Percentiles rank a stretch among this genome's conserved stretches.
Conservation (phyloP, 2,888 invertebrate genomes). For the Platycheirus rosarum region DNA sequence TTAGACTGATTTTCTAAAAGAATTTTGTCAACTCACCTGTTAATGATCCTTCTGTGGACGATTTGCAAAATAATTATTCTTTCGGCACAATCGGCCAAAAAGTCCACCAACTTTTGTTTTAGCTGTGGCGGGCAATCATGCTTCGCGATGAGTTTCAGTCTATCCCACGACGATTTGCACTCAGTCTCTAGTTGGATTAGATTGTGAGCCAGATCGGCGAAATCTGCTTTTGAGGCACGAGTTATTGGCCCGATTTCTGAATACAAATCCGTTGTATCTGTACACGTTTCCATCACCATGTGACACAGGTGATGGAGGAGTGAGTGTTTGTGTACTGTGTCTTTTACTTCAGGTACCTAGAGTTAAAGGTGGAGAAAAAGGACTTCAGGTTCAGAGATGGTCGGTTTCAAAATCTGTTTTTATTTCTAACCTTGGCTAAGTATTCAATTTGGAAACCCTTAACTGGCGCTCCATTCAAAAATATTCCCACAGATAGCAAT, state of each 20-base stretch:
- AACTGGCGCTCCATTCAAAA: slow-evolving; percentile 95
- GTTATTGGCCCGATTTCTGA: slow-evolving; percentile 97
- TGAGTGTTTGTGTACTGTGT: slow-evolving; percentile 99
- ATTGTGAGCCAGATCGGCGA: slow-evolving; percentile 94
- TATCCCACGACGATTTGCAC: slow-evolving; percentile 98
- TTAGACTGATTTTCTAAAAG: too few species aligned
- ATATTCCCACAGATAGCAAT: slow-evolving; percentile 96
- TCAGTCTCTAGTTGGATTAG: slow-evolving; percentile 95
- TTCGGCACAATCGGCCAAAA: slow-evolving; percentile 97
- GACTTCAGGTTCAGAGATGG: not conserved
- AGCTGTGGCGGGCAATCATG: slow-evolving; percentile 95
- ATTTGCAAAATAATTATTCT: slow-evolving; percentile 96
- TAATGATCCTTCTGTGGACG: slow-evolving; percentile 95
- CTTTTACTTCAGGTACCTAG: slow-evolving; percentile 97
- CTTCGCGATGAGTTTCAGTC: slow-evolving; percentile 96
- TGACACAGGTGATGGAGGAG: slow-evolving; percentile 98
- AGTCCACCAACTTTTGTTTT: slow-evolving; percentile 97
- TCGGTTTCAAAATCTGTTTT: not conserved
- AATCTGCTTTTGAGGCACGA: slow-evolving; percentile 96
- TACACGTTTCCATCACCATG: slow-evolving; percentile 98
- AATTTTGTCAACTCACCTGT: slow-evolving; percentile 90
- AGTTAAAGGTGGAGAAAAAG: not conserved
- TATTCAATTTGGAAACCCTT: slow-evolving; percentile 99
- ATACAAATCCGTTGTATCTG: slow-evolving; percentile 97
- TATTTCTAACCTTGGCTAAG: slow-evolving; percentile 87